Conservation (phyloP, 2,113 vertebrate species). For the Fregetta grallaria region DNA sequence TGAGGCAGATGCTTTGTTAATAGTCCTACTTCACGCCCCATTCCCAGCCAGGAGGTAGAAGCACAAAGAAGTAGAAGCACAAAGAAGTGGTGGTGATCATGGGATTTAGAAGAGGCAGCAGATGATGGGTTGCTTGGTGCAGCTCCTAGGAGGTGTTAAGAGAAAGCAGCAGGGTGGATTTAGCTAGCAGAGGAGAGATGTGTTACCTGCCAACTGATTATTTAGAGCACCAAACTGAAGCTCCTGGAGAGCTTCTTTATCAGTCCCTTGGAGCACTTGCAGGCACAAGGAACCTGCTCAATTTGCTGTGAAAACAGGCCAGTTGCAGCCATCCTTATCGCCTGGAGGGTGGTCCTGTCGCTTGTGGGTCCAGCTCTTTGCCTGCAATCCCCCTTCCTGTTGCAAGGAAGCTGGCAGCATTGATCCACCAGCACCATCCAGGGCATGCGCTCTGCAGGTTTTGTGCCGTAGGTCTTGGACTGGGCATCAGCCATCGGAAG, state of each 20-base stretch:
- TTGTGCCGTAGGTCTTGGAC: background rate
- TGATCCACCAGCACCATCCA: background rate
- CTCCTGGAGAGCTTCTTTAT: background rate
- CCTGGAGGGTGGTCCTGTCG: background rate
- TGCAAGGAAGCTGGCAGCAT: background rate
- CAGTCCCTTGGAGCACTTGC: background rate
- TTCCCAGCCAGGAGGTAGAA: background rate
- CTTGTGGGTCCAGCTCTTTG: background rate
- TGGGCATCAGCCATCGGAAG: rapidly evolving
- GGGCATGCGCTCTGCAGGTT: background rate
- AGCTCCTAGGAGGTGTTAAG: background rate
- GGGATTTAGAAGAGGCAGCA: background rate
- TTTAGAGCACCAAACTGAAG: background rate
- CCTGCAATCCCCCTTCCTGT: background rate
- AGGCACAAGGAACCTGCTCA: background rate
- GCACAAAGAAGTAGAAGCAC: background rate
- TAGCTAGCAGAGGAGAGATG: background rate
- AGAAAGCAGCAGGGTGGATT: background rate
- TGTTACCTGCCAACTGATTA: background rate
- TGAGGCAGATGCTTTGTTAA: background rate
- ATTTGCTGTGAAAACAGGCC: background rate
- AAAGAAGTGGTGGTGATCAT: background rate
- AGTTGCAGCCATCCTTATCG: background rate
- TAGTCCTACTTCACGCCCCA: background rate
- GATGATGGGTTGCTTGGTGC: background rate